These are phyloP conservation scores for Spodoptera picta DNA, from an alignment of 2,888 invertebrate genomes.

Conservation along the genomic window DNA sequence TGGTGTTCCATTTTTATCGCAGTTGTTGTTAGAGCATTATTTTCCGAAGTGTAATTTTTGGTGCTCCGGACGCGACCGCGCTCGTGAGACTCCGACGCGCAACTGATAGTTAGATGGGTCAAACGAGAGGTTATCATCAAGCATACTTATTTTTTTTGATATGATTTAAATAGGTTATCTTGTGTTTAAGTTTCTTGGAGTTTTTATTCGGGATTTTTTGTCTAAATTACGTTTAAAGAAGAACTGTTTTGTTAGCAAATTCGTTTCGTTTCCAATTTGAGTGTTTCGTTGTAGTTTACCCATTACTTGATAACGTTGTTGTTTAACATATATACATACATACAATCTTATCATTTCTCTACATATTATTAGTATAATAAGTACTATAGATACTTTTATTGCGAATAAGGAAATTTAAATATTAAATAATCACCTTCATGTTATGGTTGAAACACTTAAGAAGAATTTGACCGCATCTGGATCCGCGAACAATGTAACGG, in stretches of 20 bases:
- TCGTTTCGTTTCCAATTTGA: too few species aligned
- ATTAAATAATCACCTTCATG: too few species aligned
- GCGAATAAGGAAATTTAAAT: too few species aligned
- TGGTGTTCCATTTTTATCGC: slow-evolving; percentile 63
- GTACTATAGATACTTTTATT: too few species aligned
- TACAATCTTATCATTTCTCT: too few species aligned
- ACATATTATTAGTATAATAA: too few species aligned
- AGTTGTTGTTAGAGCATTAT: slow-evolving; percentile 27
- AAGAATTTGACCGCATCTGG: too few species aligned
- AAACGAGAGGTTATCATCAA: slow-evolving; percentile 40
- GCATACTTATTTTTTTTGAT: slow-evolving; percentile 36
- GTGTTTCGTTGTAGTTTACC: too few species aligned
- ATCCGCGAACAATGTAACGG: too few species aligned
- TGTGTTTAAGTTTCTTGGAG: slow-evolving; percentile 27
- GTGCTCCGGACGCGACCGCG: slow-evolving; percentile 23
- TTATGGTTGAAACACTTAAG: too few species aligned
- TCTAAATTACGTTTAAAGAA: not conserved
- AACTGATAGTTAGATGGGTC: slow-evolving; percentile 40
- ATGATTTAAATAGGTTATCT: slow-evolving; percentile 59
- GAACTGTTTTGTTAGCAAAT: not conserved
- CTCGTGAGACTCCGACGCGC: not conserved
- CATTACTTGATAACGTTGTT: too few species aligned
- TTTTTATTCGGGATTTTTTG: slow-evolving; percentile 34
- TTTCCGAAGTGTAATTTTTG: slow-evolving; percentile 1
- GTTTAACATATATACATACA: too few species aligned